Percentiles rank a stretch among this genome's conserved stretches.
These are phyloP conservation scores for Dromococcyx pavoninus DNA, from an alignment of 2,797 vertebrate genomes.

Conservation along the genomic window DNA sequence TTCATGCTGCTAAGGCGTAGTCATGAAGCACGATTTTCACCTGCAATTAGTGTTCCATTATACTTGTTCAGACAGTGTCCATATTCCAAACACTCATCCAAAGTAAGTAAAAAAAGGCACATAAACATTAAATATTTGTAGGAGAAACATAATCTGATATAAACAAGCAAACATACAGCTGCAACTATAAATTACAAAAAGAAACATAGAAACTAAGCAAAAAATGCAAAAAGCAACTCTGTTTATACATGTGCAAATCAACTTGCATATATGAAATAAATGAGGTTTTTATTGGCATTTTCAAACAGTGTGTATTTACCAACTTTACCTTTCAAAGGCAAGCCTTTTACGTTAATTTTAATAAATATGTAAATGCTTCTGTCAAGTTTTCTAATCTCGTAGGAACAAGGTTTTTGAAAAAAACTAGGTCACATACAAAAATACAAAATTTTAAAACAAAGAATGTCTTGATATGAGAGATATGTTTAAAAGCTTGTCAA, in stretches of 20 bases:
- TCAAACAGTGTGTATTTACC: constrained; percentile 74
- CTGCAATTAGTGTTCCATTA: constrained; percentile 54
- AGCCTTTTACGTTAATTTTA: constrained; percentile 63
- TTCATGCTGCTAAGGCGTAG: neutral
- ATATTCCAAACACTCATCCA: constrained; percentile 40
- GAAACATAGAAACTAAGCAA: constrained; percentile 57
- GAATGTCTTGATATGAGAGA: constrained; percentile 64
- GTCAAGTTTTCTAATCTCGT: constrained; percentile 66
- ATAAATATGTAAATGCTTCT: constrained; percentile 75
- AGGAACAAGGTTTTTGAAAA: constrained; percentile 52
- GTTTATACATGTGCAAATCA: constrained; percentile 84
- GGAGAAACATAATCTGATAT: constrained; percentile 53
- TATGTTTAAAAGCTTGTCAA: constrained; percentile 48
- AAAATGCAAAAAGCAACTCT: constrained; percentile 69
- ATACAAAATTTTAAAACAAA: constrained; percentile 68
- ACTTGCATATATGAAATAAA: constrained; percentile 76
- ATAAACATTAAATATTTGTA: constrained; percentile 71
- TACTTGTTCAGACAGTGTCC: constrained; percentile 60
- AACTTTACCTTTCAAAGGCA: constrained; percentile 73
- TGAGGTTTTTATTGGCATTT: constrained; percentile 78
- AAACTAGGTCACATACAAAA: constrained; percentile 65
- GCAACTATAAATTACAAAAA: constrained; percentile 61
- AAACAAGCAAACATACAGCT: constrained; percentile 58
- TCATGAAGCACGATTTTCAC: neutral
- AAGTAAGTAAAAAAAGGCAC: constrained; percentile 75